These are phyloP conservation scores for Melanotaenia maccullochi DNA, from an alignment of 2,797 vertebrate genomes.

Conservation along the genomic window DNA sequence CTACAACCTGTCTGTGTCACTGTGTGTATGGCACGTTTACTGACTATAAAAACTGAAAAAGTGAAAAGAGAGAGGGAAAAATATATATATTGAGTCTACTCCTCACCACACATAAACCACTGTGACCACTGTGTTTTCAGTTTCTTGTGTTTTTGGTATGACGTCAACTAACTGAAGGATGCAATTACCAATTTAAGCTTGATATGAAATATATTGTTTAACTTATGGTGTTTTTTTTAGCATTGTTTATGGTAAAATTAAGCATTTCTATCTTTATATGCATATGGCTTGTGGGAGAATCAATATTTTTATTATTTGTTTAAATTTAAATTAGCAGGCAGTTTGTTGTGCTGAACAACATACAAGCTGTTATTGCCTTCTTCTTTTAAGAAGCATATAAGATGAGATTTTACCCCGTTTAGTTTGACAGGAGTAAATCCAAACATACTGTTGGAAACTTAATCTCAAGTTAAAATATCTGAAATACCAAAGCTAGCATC, in stretches of 20 bases:
- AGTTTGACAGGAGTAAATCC: neutral
- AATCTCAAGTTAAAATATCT: neutral
- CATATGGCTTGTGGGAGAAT: neutral
- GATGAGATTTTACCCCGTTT: neutral
- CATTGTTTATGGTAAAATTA: neutral
- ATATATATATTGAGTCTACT: no score
- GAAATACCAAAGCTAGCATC: neutral
- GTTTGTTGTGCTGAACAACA: neutral
- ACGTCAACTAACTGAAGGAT: no score
- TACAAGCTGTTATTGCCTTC: neutral
- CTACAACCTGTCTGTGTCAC: no score
- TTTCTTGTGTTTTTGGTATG: no score
- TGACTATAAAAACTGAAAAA: no score
- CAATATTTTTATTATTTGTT: neutral
- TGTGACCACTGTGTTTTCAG: no score
- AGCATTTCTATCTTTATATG: neutral
- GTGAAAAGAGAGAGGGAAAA: no score
- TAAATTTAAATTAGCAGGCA: neutral
- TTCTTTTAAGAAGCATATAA: neutral
- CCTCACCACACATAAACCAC: no score
- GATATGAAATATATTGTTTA: neutral
- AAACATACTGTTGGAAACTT: neutral
- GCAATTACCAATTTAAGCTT: neutral
- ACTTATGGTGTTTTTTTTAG: no score
- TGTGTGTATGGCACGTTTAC: no score